Evolutionary conservation across 1,140 invertebrate species (phyloP), one percentile per base, ranked within the genome.

Genomic region (Pristionchus pacificus): DNA sequence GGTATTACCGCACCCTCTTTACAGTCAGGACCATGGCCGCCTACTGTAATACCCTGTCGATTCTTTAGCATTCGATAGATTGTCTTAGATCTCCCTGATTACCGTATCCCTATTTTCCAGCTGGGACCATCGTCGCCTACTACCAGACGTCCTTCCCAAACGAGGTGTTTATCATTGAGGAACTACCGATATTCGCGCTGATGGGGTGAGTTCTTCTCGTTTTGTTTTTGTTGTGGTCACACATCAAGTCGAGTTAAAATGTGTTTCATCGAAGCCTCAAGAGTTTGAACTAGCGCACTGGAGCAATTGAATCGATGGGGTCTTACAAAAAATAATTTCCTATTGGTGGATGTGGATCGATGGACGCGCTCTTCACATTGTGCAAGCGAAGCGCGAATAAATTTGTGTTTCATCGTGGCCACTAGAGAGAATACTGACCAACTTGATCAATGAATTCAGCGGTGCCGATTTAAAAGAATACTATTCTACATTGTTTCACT

Each of bases 171-270:
- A 93, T 98, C 88, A 92, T 93, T n/a, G 91, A 95, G 84, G 95
- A 98, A 86, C 87, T 98, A 14, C 89, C 97, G 67, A 91, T 94
- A 0, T 98, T 96, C 85, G 91, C 92, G 0, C 79, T 95, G 0
- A 91, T 98, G 72, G 95, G 95, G 92, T 93, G 87, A 88, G 87
- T 70, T 49, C 27, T 74, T 63, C 25, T 49, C 58, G 28, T 14
- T 25, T 70, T 71, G 30, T 71, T 68, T 69, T 68, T 33, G 24
- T 66, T 30, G 3, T 32, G n/a, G 32, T 28, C 24, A 62, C 6
- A 72, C 73, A 49, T 67, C 67, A 49, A 10, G 6, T 49, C 38
- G 19, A 10, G 19, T 49, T 19, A 6, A 49, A 49, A 10, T 49
- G 38, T 19, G 19, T 19, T 49, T 49, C 19, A 6, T 49, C 38